A percentile compares a stretch with the other conserved stretches of the same genome.
These are phyloP conservation scores for Nicator chloris DNA, from an alignment of 2,113 vertebrate species.

Conservation along the genomic window DNA sequence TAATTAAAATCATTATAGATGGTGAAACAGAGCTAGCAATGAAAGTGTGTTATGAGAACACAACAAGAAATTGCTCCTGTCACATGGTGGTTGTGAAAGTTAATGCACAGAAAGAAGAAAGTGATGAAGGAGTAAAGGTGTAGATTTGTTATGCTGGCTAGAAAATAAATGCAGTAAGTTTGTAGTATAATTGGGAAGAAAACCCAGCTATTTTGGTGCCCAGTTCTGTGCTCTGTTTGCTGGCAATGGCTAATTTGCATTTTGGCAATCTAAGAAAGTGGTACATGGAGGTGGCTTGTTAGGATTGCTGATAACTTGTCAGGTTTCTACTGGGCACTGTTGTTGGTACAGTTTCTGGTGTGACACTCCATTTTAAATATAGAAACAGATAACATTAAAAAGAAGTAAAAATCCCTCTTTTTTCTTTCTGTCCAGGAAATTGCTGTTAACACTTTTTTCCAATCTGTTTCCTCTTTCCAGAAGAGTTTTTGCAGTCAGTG, in stretches of 20 bases:
- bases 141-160: neutral
- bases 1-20: neutral
- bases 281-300: neutral
- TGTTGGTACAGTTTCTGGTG: neutral
- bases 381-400: neutral
- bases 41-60: neutral
- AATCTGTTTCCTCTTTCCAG: neutral
- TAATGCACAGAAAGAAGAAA: neutral
- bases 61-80: neutral
- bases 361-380: neutral
- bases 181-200: neutral
- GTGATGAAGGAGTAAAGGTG: neutral
- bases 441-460: neutral
- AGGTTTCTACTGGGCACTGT: neutral
- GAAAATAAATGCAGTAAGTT: neutral
- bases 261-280: neutral
- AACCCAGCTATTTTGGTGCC: neutral
- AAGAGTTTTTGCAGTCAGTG: neutral
- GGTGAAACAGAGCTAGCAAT: neutral
- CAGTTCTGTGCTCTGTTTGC: neutral
- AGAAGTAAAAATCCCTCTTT: neutral
- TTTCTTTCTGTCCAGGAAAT: neutral
- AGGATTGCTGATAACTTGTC: neutral
- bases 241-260: neutral
- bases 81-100: neutral